Conservation (phyloP, 1,140 invertebrate species). For the Drosophila mojavensis region DNA sequence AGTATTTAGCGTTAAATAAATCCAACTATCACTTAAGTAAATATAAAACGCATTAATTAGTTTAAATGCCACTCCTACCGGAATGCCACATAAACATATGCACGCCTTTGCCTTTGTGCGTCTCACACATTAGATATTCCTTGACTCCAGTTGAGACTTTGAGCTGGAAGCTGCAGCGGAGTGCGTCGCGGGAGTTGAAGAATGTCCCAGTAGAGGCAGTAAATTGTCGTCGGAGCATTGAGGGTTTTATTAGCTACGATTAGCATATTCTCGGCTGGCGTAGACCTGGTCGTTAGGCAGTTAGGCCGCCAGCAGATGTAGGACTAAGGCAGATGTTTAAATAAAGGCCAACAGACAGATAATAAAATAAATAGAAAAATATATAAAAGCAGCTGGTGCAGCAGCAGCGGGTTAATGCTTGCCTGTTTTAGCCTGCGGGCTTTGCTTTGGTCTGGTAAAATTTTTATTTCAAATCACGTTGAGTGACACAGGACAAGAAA, state of each 20-base stretch:
- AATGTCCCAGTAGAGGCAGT: too few species aligned
- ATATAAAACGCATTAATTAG: not conserved
- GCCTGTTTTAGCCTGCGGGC: slow-evolving; percentile 27
- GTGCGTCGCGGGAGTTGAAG: not conserved
- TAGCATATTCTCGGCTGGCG: not conserved
- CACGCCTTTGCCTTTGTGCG: slow-evolving; percentile 8
- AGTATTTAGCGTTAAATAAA: slow-evolving; percentile 48
- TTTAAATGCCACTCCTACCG: not conserved
- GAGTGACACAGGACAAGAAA: slow-evolving; percentile 81
- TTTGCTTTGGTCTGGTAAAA: slow-evolving; percentile 32
- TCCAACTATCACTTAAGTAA: slow-evolving; percentile 14
- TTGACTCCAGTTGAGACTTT: not conserved
- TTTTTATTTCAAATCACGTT: slow-evolving; percentile 81
- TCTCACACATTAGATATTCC: not conserved
- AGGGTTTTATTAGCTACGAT: not conserved
- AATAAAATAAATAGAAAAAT: slow-evolving; percentile 23
- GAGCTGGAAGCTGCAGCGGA: slow-evolving; percentile 5
- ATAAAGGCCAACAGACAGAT: slow-evolving; percentile 1
- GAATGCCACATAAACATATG: too few species aligned
- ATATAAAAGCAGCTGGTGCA: slow-evolving; percentile 31
- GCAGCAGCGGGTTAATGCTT: slow-evolving; percentile 35
- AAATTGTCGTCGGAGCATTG: slow-evolving; percentile 37
- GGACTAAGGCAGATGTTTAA: slow-evolving; percentile 4
- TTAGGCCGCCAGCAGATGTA: not conserved
- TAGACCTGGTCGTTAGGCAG: not conserved